Conservation (phyloP, 2,797 vertebrate species). For the Synaphobranchus kaupii region DNA sequence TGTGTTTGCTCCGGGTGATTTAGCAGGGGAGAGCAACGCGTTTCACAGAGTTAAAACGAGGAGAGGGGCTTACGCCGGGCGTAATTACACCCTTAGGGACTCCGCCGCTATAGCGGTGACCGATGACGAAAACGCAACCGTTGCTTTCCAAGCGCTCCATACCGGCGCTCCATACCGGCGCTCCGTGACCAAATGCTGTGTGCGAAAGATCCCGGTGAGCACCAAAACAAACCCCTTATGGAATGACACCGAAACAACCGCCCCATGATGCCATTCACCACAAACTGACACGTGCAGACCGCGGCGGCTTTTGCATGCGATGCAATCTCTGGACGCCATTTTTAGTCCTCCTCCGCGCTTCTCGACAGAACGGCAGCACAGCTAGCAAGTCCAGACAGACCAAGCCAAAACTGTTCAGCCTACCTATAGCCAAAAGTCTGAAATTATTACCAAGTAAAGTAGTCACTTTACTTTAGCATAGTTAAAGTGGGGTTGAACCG, state of each 20-base stretch:
- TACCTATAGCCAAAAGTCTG: too few relatives aligned
- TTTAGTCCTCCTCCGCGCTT: too few relatives aligned
- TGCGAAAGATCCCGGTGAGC: not conserved
- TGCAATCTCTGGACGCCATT: not conserved
- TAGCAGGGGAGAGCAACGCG: slow-evolving; percentile 66
- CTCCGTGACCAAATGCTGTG: not conserved
- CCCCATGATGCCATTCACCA: not conserved
- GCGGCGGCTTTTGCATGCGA: not conserved
- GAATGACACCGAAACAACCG: not conserved
- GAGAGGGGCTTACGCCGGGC: not conserved
- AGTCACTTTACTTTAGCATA: too few relatives aligned
- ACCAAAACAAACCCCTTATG: not conserved
- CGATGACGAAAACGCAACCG: slow-evolving; percentile 53
- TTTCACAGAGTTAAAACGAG: slow-evolving; percentile 50
- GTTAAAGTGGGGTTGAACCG: too few relatives aligned
- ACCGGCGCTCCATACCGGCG: not conserved
- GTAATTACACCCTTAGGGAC: slow-evolving; percentile 54
- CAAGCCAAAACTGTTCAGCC: too few relatives aligned
- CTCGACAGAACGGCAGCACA: too few relatives aligned
- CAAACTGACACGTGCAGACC: not conserved
- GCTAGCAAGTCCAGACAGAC: too few relatives aligned
- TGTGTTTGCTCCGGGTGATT: slow-evolving; percentile 58
- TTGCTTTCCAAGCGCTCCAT: not conserved
- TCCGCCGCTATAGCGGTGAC: slow-evolving; percentile 50
- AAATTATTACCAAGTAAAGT: too few relatives aligned